Conservation (phyloP, 2,113 vertebrate species). For the Camelus bactrianus region DNA sequence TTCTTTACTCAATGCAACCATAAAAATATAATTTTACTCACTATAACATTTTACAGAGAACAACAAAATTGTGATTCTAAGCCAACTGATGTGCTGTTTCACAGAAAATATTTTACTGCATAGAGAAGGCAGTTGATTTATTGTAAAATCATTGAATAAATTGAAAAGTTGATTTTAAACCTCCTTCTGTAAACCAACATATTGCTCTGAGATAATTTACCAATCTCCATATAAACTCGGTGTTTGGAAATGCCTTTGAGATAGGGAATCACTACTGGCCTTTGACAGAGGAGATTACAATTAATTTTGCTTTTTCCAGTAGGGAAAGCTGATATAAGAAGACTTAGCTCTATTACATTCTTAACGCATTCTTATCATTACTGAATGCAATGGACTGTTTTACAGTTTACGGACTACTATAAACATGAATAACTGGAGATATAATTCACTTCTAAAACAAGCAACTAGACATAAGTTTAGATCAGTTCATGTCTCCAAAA, state of each 20-base stretch:
- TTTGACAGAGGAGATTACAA: not conserved
- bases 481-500: not conserved
- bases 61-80: slow-evolving; percentile 67
- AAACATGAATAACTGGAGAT: not conserved
- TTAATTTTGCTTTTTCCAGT: not conserved
- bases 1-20: slow-evolving; percentile 67
- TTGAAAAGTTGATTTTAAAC: slow-evolving; percentile 48
- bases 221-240: slow-evolving; percentile 13
- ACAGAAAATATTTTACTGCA: slow-evolving; percentile 48
- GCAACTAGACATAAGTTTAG: not conserved
- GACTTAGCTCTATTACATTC: not conserved
- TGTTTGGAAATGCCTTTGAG: not conserved
- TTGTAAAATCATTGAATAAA: slow-evolving; percentile 69
- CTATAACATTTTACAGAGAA: slow-evolving; percentile 77
- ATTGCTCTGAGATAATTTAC: slow-evolving; percentile 44
- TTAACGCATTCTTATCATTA: not conserved
- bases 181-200: not conserved
- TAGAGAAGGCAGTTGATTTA: slow-evolving; percentile 68
- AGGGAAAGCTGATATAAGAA: not conserved
- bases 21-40: slow-evolving; percentile 81
- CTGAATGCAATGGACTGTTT: not conserved
- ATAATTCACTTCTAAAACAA: not conserved
- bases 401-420: not conserved
- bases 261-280: not conserved
- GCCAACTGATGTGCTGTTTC: slow-evolving; percentile 60